These are phyloP conservation scores for Holcopasites calliopsidis DNA, from an alignment of 1,140 invertebrate species.

Conservation along the genomic window DNA sequence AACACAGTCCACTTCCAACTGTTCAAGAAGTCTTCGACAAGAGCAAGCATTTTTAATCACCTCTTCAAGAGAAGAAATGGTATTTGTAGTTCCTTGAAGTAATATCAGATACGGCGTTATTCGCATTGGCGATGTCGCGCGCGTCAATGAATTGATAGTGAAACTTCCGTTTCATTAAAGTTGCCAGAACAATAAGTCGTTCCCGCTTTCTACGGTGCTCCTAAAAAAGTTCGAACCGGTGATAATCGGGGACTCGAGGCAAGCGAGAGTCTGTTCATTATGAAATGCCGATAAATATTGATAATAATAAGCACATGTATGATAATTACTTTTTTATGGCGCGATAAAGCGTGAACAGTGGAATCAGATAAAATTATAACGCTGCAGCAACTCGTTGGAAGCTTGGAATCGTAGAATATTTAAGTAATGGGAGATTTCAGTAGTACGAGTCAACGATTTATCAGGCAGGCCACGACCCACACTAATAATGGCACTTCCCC, in stretches of 20 bases:
- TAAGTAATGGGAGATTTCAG: not conserved
- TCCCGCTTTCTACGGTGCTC: too few relatives aligned
- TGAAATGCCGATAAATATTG: not conserved
- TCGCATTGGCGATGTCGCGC: too few relatives aligned
- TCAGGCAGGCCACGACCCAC: too few relatives aligned
- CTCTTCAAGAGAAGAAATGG: not conserved
- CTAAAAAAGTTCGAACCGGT: not conserved
- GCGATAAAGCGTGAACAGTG: too few relatives aligned
- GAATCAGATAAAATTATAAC: too few relatives aligned
- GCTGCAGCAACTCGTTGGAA: not conserved
- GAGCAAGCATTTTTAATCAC: constrained; percentile 11
- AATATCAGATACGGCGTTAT: too few relatives aligned
- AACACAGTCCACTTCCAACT: too few relatives aligned
- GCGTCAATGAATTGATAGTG: not conserved
- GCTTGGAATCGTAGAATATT: not conserved
- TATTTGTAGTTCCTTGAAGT: not conserved
- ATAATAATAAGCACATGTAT: not conserved
- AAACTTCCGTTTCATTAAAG: constrained; percentile 13
- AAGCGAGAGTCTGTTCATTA: not conserved
- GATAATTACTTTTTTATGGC: too few relatives aligned
- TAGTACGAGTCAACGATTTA: constrained; percentile 10
- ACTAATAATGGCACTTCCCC: too few relatives aligned
- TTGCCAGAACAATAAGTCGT: not conserved
- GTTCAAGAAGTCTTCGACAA: too few relatives aligned
- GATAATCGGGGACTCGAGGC: not conserved